Base-by-base conservation (phyloP, 2,113 vertebrate species). In the Elanoides forficatus region DNA sequence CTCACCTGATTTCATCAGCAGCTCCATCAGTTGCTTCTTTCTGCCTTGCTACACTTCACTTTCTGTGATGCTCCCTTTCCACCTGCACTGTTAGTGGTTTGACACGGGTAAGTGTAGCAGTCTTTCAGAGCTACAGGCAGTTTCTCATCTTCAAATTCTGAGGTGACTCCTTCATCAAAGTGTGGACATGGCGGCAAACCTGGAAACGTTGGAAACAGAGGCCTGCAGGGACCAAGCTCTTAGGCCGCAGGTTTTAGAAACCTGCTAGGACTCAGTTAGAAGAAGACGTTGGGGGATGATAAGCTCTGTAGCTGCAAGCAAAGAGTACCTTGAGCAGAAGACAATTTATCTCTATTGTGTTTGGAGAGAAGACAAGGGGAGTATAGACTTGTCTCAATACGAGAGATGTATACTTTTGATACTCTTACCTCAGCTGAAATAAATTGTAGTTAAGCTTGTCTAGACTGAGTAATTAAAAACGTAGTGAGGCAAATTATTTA, bases 381-480 rank as follows among this genome's bases (percentile, higher is more conserved):
- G 63, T 93, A 34, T 13, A 82, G 71, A 60, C 38, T 58, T 48
- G 20, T 90, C 40, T 63, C 45, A 29, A 13, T 32, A 65, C 48
- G 48, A 68, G 25, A 79, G 48, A 40, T 65, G 15, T n/a, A 56
- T 88, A 43, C 45, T 81, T 32, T 55, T 90, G 56, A 50, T 73
- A 86, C 11, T 93, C n/a, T 60, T 93, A 68, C 75, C 92, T 90
- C 66, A 75, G 27, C 40, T 40, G 74, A 92, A 90, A 88, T 67
- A 92, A 79, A 60, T 63, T 75, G 34, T 40, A 82, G 56, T 85
- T 92, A 76, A 56, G 66, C 27, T 90, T 80, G 74, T 95, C 85
- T 90, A 86, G 74, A 72, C 40, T 60, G 26, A 81, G 32, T 85
- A 95, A 92, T 88, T 93, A 90, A 93, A 93, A 93, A 42, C 47